Evolutionary conservation across 1,140 invertebrate species (phyloP).

Genomic region (Magallana ariakensis): DNA sequence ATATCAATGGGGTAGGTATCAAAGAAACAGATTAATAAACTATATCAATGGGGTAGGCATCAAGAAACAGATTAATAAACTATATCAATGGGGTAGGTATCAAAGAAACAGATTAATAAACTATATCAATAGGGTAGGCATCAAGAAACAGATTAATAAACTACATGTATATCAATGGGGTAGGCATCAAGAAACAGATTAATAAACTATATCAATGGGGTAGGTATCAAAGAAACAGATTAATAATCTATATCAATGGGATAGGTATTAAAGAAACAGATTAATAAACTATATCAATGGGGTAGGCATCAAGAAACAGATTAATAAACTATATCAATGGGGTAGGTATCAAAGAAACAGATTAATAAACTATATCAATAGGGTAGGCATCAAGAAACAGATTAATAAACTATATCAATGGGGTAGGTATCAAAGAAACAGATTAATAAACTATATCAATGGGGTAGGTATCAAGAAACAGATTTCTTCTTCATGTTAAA

Average conservation of each 20-base stretch:
- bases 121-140: constrained; percentile 93
- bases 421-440: constrained; percentile 82
- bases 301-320: constrained; percentile 80
- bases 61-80: constrained; percentile 82
- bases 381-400: constrained; percentile 82
- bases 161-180: constrained; percentile 97
- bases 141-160: constrained; percentile 82
- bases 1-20: constrained; percentile 91
- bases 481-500: no score
- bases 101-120: constrained; percentile 82
- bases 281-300: constrained; percentile 95
- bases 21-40: constrained; percentile 82
- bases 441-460: constrained; percentile 92
- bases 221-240: constrained; percentile 77
- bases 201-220: constrained; percentile 95
- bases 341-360: constrained; percentile 80
- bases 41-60: constrained; percentile 93
- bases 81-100: constrained; percentile 93
- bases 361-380: constrained; percentile 93
- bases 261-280: constrained; percentile 80
- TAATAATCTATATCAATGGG: constrained; percentile 95
- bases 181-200: constrained; percentile 77
- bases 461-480: constrained; percentile 84
- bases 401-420: constrained; percentile 93
- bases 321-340: constrained; percentile 95